These are phyloP conservation scores for Nannospalax galili DNA, from an alignment of 2,113 vertebrate genomes.

Conservation along the genomic window DNA sequence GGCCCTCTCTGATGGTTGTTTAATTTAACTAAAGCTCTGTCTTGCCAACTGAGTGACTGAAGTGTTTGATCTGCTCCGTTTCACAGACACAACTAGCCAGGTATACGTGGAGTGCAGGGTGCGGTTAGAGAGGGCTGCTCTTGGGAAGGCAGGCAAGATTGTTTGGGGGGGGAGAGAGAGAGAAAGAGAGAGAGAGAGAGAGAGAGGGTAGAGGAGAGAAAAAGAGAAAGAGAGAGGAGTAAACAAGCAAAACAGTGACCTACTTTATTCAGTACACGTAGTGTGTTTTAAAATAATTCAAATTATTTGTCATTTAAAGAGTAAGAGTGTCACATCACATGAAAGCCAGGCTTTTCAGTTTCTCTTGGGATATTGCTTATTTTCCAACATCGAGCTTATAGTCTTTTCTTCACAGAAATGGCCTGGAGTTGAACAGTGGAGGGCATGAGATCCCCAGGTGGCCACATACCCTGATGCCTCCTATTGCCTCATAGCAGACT, in stretches of 20 bases:
- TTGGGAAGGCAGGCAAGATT: not conserved
- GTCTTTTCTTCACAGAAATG: not conserved
- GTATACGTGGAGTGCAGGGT: not conserved
- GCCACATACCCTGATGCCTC: not conserved
- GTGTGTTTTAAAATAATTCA: constrained; percentile 21
- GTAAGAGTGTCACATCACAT: not conserved
- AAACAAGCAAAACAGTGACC: not conserved
- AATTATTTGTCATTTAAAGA: constrained; percentile 46
- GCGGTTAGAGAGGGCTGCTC: not conserved
- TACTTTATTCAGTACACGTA: not conserved
- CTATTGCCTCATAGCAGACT: not conserved
- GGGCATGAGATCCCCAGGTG: not conserved
- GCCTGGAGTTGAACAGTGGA: not conserved
- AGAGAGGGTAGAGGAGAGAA: too few relatives aligned
- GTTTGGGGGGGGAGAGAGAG: too few relatives aligned
- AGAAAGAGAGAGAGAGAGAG: too few relatives aligned
- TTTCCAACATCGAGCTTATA: not conserved
- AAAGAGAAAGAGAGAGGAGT: too few relatives aligned
- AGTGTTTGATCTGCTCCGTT: not conserved
- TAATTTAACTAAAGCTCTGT: not conserved
- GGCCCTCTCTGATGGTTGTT: not conserved
- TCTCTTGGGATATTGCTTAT: constrained; percentile 18
- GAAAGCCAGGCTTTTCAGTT: constrained; percentile 28
- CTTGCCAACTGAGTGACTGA: not conserved
- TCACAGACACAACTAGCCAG: not conserved